phyloP scores from a whole-genome alignment of 2,797 vertebrate species.

The Gallinago solitaria region DNA sequence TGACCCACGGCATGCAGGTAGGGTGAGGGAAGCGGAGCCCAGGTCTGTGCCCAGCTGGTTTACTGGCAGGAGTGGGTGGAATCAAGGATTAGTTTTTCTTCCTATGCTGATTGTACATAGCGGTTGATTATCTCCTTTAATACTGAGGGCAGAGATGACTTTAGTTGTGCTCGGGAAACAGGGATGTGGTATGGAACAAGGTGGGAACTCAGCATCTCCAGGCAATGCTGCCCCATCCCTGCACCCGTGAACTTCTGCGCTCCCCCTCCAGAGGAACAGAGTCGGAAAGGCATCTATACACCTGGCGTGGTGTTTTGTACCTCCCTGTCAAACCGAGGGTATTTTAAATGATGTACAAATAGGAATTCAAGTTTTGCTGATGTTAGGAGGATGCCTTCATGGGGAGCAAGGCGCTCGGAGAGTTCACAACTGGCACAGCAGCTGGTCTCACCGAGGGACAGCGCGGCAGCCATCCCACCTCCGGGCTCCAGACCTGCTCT shows the following conservation, averaged over 20 bases:
- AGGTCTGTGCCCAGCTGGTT: not conserved
- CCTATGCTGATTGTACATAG: not conserved
- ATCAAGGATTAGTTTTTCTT: not conserved
- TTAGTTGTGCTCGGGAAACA: not conserved
- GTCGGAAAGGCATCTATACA: not conserved
- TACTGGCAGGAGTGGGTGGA: not conserved
- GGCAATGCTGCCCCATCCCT: not conserved
- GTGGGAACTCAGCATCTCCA: not conserved
- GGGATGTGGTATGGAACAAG: not conserved
- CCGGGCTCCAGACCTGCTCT: not conserved
- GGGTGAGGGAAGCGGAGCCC: not conserved
- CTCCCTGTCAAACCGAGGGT: not conserved
- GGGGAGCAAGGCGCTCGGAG: rapidly evolving
- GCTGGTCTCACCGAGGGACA: not conserved
- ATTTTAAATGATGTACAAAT: not conserved
- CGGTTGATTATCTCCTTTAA: not conserved
- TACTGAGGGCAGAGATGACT: not conserved
- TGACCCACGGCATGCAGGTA: not conserved
- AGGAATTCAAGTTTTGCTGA: not conserved
- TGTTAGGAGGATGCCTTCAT: not conserved
- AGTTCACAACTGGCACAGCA: not conserved
- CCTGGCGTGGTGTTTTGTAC: not conserved
- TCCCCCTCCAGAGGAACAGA: not conserved
- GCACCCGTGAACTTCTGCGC: not conserved
- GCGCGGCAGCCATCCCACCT: rapidly evolving